Percentiles rank a stretch among this genome's conserved stretches.
Evolutionary conservation across 2,113 vertebrate genomes (phyloP).

Genomic region (Oryzias javanicus): DNA sequence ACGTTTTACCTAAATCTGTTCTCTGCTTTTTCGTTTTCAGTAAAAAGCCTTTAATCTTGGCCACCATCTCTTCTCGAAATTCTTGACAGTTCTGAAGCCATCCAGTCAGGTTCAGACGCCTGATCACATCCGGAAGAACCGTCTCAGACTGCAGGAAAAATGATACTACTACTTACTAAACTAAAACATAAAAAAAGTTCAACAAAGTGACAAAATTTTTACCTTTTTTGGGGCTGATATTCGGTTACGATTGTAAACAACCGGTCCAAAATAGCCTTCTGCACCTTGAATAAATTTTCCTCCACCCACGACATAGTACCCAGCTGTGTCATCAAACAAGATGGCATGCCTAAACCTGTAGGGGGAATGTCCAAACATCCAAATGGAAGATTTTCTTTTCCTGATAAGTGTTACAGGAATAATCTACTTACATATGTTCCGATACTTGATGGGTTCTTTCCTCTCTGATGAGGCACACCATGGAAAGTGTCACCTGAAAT

Average conservation of each 20-base stretch:
- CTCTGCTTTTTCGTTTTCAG: slow-evolving; percentile 4
- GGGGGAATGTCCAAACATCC: neutral
- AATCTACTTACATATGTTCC: slow-evolving; percentile 58
- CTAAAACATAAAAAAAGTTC: neutral
- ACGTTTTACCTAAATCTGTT: slow-evolving; percentile 50
- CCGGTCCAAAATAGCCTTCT: slow-evolving; percentile 77
- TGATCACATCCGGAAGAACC: slow-evolving; percentile 58
- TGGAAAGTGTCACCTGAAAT: slow-evolving; percentile 63
- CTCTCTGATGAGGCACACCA: slow-evolving; percentile 52
- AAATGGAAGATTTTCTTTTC: neutral
- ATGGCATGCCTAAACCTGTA: slow-evolving; percentile 53
- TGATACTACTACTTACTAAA: neutral
- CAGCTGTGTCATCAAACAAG: slow-evolving; percentile 74
- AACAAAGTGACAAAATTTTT: neutral
- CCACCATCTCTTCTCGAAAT: slow-evolving; percentile 59
- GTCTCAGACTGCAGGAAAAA: slow-evolving; percentile 54
- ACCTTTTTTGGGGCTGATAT: slow-evolving; percentile 48
- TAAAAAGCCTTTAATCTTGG: slow-evolving; percentile 49
- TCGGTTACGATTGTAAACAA: slow-evolving; percentile 70
- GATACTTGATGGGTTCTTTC: slow-evolving; percentile 15
- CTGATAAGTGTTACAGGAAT: neutral
- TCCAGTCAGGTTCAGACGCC: slow-evolving; percentile 59
- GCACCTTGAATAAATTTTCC: slow-evolving; percentile 65
- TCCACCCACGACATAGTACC: slow-evolving; percentile 79
- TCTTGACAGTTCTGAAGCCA: slow-evolving; percentile 71